Conservation (phyloP, 2,888 invertebrate species). For the Alloplasta piceator region DNA sequence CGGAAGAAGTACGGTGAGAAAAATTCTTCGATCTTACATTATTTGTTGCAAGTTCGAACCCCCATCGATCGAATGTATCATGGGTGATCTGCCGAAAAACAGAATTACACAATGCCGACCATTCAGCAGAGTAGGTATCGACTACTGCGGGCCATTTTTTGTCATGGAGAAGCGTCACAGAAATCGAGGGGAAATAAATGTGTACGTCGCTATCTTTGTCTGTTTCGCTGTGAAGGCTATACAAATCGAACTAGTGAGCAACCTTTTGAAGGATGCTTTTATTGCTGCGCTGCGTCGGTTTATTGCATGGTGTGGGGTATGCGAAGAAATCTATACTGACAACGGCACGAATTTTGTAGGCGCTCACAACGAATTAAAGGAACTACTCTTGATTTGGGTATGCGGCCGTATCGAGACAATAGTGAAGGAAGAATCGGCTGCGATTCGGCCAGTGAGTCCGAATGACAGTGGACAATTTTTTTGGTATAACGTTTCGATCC, state of each 20-base stretch:
- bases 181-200: slow-evolving; percentile 57
- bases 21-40: slow-evolving; percentile 42
- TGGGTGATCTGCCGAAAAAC: slow-evolving; percentile 52
- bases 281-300: slow-evolving; percentile 57
- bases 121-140: slow-evolving; percentile 51
- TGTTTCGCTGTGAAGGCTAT: slow-evolving; percentile 60
- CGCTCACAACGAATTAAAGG: slow-evolving; percentile 48
- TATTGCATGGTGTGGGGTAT: slow-evolving; percentile 40
- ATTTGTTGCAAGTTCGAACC: slow-evolving; percentile 37
- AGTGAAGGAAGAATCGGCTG: too few relatives aligned
- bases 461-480: too few relatives aligned
- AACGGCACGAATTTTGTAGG: slow-evolving; percentile 63
- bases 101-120: slow-evolving; percentile 28
- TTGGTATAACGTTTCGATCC: too few relatives aligned
- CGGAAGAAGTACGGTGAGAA: slow-evolving; percentile 46
- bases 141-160: slow-evolving; percentile 63
- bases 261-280: slow-evolving; percentile 60
- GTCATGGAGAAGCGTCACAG: slow-evolving; percentile 59
- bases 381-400: too few relatives aligned
- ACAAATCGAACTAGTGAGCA: slow-evolving; percentile 60
- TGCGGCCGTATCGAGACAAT: too few relatives aligned
- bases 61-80: slow-evolving; percentile 5
- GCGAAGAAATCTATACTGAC: slow-evolving; percentile 42
- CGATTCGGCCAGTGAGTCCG: too few relatives aligned
- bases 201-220: slow-evolving; percentile 61